Percentiles rank a stretch among this genome's conserved stretches.
phyloP scores from a whole-genome alignment of 2,888 invertebrate species.

The Ischnus inquisitorius region DNA sequence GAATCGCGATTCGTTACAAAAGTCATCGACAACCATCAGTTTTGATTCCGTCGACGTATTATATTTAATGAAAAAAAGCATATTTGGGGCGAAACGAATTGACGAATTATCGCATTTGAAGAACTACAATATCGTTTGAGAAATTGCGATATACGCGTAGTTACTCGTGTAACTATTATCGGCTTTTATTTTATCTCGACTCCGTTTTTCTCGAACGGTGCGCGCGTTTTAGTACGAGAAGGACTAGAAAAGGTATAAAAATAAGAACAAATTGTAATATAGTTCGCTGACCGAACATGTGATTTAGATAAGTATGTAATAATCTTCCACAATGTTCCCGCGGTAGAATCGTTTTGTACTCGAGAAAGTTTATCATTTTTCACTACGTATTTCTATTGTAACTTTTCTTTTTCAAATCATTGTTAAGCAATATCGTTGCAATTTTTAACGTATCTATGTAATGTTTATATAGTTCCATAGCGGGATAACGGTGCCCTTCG shows the following conservation, averaged over 20 bases:
- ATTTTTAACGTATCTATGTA: constrained; percentile 6
- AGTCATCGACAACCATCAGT: constrained; percentile 55
- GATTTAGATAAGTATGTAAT: constrained; percentile 44
- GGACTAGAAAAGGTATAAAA: not conserved
- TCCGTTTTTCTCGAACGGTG: not conserved
- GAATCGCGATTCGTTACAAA: constrained; percentile 67
- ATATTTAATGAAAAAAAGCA: not conserved
- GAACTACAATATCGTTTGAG: not conserved
- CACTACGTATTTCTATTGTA: constrained; percentile 33
- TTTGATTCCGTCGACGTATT: constrained; percentile 21
- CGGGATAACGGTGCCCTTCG: constrained; percentile 35
- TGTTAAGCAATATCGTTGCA: constrained; percentile 6
- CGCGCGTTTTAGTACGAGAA: not conserved
- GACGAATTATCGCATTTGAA: not conserved
- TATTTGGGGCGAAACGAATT: not conserved
- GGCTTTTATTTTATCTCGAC: not conserved
- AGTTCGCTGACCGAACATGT: constrained; percentile 45
- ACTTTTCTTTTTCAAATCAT: constrained; percentile 15
- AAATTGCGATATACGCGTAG: no score
- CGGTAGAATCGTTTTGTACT: constrained; percentile 34
- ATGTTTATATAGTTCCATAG: constrained; percentile 28
- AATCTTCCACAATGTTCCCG: constrained; percentile 19
- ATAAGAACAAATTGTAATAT: constrained; percentile 45
- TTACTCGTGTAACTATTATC: no score
- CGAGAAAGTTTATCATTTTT: constrained; percentile 37